phyloP scores from a whole-genome alignment of 2,113 vertebrate genomes.

The Numenius arquata region DNA sequence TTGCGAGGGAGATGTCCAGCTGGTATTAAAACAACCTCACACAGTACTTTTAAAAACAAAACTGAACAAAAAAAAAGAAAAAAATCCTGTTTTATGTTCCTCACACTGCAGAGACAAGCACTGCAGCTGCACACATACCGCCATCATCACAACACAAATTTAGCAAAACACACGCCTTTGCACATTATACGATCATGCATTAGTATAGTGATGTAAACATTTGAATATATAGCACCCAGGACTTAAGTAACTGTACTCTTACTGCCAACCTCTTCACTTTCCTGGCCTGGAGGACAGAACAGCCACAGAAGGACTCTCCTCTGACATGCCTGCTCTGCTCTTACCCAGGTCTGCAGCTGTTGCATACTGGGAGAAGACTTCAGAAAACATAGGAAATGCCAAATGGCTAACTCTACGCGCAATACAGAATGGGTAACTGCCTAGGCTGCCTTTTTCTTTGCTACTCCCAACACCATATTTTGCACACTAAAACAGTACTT shows the following conservation, averaged over 20 bases:
- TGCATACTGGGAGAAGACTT: accelerated
- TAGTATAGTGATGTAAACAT: not conserved
- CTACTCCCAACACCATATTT: not conserved
- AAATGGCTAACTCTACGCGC: accelerated
- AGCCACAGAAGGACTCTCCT: not conserved
- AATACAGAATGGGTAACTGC: not conserved
- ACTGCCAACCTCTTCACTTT: not conserved
- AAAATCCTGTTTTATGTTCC: not conserved
- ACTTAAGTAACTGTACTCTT: not conserved
- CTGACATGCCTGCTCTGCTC: not conserved
- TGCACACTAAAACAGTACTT: not conserved
- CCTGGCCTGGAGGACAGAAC: not conserved
- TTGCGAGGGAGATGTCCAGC: not conserved
- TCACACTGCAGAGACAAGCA: accelerated
- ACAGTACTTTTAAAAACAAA: not conserved
- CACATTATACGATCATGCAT: accelerated
- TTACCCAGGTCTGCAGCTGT: not conserved
- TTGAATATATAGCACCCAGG: accelerated
- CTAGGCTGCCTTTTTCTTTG: not conserved
- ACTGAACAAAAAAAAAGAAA: not conserved
- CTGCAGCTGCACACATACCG: accelerated
- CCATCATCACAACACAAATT: accelerated
- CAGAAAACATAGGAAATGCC: not conserved
- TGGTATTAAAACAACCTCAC: not conserved
- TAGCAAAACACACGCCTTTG: not conserved